Evolutionary conservation across 1,140 invertebrate genomes (phyloP).

Genomic region (Seison nebaliae): DNA sequence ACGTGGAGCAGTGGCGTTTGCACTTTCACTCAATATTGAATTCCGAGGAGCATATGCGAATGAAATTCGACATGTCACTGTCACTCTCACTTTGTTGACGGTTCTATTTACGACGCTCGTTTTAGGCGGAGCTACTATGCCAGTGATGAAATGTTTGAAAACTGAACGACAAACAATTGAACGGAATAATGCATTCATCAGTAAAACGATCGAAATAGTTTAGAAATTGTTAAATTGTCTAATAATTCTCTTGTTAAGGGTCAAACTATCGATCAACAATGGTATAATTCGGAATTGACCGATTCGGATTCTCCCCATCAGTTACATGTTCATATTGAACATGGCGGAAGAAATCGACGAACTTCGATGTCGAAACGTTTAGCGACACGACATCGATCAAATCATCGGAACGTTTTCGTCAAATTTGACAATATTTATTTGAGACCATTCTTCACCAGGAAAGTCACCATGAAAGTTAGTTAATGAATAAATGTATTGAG

Average conservation of each 20-base stretch:
- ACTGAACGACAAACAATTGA: background rate
- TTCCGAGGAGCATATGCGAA: constrained; percentile 39
- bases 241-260: background rate
- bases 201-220: constrained; percentile 2
- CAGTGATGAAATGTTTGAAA: constrained; percentile 36
- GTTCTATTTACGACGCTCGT: constrained; percentile 76
- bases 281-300: constrained; percentile 13
- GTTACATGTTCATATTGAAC: constrained; percentile 78
- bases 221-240: constrained; percentile 4
- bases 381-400: constrained; percentile 13
- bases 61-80: constrained; percentile 71
- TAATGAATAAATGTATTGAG: background rate
- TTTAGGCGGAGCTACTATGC: constrained; percentile 85
- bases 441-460: constrained; percentile 69
- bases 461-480: constrained; percentile 58
- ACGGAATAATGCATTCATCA: background rate
- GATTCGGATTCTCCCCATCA: constrained; percentile 57
- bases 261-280: background rate
- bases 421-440: constrained; percentile 69
- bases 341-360: constrained; percentile 76
- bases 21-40: constrained; percentile 73
- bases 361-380: constrained; percentile 34
- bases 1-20: constrained; percentile 76
- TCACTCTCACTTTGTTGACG: constrained; percentile 82
- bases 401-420: constrained; percentile 42